Conservation (phyloP, 2,888 invertebrate species). For the Helicoverpa assulta region DNA sequence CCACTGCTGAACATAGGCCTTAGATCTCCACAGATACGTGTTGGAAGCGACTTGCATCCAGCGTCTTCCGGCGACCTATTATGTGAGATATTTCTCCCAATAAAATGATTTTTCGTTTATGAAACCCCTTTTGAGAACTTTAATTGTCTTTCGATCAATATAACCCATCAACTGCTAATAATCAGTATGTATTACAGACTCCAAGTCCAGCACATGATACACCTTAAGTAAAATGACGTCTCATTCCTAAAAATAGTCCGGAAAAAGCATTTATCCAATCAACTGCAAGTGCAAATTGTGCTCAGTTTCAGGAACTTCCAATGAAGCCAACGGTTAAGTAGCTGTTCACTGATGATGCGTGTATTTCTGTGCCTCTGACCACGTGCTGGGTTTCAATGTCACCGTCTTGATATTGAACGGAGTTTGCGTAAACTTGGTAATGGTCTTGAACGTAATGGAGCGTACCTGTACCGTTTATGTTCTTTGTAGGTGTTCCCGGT, state of each 20-base stretch:
- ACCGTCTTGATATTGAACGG: constrained; percentile 65
- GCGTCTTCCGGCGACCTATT: too few species aligned
- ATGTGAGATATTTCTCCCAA: too few species aligned
- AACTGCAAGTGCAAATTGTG: constrained; percentile 55
- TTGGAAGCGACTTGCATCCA: too few species aligned
- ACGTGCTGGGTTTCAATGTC: constrained; percentile 69
- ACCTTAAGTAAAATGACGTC: constrained; percentile 43
- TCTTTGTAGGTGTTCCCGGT: neutral
- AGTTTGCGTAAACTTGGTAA: constrained; percentile 34
- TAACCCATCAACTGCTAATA: neutral
- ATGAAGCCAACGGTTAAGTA: constrained; percentile 71
- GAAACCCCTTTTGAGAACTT: too few species aligned
- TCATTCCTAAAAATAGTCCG: constrained; percentile 67
- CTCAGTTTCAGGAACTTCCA: constrained; percentile 70
- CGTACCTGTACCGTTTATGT: constrained; percentile 14
- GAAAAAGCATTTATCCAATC: constrained; percentile 68
- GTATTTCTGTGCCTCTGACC: constrained; percentile 65
- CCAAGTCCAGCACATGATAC: neutral
- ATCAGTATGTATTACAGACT: constrained; percentile 32
- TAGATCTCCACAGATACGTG: too few species aligned
- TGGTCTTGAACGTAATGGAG: constrained; percentile 18
- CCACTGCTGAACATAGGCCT: too few species aligned
- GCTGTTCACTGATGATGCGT: constrained; percentile 65
- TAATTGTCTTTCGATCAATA: constrained; percentile 36
- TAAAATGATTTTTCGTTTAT: too few species aligned